These are phyloP conservation scores for Manduca sexta DNA, from an alignment of 1,140 invertebrate species.

Conservation along the genomic window DNA sequence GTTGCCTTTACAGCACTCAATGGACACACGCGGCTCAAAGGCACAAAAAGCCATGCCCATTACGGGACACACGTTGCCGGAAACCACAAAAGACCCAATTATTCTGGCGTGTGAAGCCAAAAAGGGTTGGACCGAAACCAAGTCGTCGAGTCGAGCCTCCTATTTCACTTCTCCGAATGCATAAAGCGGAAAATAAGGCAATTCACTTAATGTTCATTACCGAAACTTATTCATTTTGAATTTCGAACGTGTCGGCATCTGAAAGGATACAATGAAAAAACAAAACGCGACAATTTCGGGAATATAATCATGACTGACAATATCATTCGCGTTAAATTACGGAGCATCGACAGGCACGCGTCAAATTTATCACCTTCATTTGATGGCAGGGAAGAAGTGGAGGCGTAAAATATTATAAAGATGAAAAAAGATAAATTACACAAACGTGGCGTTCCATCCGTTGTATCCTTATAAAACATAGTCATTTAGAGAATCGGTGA, in stretches of 20 bases:
- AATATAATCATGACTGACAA: conserved; percentile 18
- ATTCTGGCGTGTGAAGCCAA: conserved; percentile 41
- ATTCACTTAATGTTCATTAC: conserved; percentile 7
- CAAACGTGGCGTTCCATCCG: not conserved
- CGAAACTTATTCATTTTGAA: not conserved
- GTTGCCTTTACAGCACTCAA: conserved; percentile 20
- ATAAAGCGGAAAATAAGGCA: conserved; percentile 6
- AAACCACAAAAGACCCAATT: conserved; percentile 55
- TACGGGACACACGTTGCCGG: conserved; percentile 38
- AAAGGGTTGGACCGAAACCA: conserved; percentile 41
- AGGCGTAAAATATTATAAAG: conserved; percentile 1
- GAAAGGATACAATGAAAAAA: too few species aligned
- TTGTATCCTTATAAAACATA: not conserved
- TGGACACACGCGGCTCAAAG: conserved; percentile 29
- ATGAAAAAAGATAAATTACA: conserved; percentile 14
- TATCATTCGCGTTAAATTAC: conserved; percentile 21
- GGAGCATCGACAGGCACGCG: conserved; percentile 15
- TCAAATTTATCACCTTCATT: conserved; percentile 21
- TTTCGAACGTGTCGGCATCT: not conserved
- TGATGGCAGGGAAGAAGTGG: not conserved
- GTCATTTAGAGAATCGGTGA: not conserved
- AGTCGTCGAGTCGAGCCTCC: conserved; percentile 27
- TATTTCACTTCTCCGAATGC: conserved; percentile 27
- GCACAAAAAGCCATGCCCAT: conserved; percentile 39
- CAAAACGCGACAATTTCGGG: too few species aligned